phyloP scores from a whole-genome alignment of 2,888 invertebrate species.

The Gymnocheta viridis region DNA sequence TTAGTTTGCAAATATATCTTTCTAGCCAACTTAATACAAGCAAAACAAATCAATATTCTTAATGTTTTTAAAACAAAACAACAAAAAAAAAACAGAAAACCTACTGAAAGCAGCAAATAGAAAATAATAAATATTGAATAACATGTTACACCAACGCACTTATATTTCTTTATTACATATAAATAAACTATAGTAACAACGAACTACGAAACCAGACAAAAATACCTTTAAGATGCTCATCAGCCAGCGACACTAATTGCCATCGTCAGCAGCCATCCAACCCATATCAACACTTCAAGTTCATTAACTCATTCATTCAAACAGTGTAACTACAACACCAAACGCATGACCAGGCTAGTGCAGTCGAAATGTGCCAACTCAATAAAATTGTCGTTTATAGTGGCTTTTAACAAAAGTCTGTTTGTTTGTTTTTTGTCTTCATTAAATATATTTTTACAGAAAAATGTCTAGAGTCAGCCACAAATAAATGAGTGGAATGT shows the following conservation, averaged over 20 bases:
- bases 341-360: slow-evolving; percentile 5
- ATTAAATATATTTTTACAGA: slow-evolving; percentile 8
- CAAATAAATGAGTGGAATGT: slow-evolving; percentile 4
- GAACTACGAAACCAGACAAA: slow-evolving; percentile 27
- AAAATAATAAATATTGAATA: slow-evolving; percentile 61
- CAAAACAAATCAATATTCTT: slow-evolving; percentile 39
- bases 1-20: slow-evolving; percentile 1
- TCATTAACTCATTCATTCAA: slow-evolving; percentile 66
- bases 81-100: not conserved
- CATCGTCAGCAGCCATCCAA: slow-evolving; percentile 12
- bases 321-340: not conserved
- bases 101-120: not conserved
- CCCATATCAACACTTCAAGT: slow-evolving; percentile 62
- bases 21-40: not conserved
- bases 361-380: slow-evolving; percentile 56
- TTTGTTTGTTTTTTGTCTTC: slow-evolving; percentile 4
- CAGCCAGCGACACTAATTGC: not conserved
- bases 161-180: slow-evolving; percentile 25
- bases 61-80: slow-evolving; percentile 21
- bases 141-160: slow-evolving; percentile 64
- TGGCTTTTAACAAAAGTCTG: slow-evolving; percentile 26
- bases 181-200: not conserved
- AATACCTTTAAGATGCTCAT: slow-evolving; percentile 43
- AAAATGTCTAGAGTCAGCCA: slow-evolving; percentile 37
- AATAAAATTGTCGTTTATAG: slow-evolving; percentile 11